Percentiles rank a stretch among this genome's conserved stretches.
Conservation (phyloP, 2,797 vertebrate species). For the Myiotriccus ornatus region DNA sequence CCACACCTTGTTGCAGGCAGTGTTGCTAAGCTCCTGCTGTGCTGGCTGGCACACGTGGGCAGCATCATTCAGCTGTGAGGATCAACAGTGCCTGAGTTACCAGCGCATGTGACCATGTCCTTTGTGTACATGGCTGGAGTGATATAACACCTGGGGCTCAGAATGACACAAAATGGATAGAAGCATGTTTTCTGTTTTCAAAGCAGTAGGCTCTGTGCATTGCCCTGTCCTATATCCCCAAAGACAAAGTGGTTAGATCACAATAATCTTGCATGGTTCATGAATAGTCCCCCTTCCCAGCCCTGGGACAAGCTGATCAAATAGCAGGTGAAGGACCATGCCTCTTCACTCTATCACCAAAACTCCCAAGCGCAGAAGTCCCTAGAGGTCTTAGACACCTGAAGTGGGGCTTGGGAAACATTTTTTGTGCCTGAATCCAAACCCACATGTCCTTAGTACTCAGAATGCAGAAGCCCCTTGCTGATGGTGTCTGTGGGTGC, state of each 20-base stretch:
- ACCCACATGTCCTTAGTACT: fast-evolving
- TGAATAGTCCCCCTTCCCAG: not conserved
- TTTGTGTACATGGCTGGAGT: fast-evolving
- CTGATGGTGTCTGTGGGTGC: not conserved
- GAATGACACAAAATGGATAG: not conserved
- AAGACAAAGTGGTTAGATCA: not conserved
- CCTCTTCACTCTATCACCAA: fast-evolving
- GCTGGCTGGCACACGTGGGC: not conserved
- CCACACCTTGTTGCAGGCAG: not conserved
- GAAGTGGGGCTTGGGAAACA: not conserved
- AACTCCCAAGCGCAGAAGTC: not conserved
- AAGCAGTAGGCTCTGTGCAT: not conserved
- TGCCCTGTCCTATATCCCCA: not conserved
- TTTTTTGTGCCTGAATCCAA: not conserved
- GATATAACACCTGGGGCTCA: not conserved
- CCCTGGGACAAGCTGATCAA: not conserved
- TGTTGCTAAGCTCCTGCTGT: conserved; percentile 3
- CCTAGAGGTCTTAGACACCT: not conserved
- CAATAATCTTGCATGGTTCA: not conserved
- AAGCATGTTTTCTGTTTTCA: not conserved
- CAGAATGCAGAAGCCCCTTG: not conserved
- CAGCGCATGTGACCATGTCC: fast-evolving
- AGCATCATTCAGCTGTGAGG: not conserved
- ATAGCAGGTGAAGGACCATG: not conserved
- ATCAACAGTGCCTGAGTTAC: fast-evolving